These are phyloP conservation scores for Drosophila subsilvestris DNA, from an alignment of 2,888 invertebrate genomes.

Conservation along the genomic window DNA sequence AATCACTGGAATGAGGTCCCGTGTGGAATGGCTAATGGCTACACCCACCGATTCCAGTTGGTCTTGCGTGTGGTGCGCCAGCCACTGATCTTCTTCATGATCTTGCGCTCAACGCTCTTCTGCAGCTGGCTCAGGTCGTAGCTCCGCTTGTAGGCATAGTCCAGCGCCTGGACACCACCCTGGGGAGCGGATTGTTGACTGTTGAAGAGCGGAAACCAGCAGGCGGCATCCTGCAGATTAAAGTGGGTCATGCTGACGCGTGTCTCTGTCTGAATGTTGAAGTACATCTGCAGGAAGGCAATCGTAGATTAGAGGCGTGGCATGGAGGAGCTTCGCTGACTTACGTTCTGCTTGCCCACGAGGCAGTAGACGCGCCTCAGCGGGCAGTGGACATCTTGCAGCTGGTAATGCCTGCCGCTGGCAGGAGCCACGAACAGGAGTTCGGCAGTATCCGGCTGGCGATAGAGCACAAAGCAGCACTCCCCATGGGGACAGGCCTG, in stretches of 20 bases:
- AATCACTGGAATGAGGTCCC: neutral
- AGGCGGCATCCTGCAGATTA: conserved; percentile 88
- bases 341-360: conserved; percentile 91
- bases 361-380: conserved; percentile 90
- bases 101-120: conserved; percentile 87
- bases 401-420: conserved; percentile 88
- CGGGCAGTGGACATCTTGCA: conserved; percentile 91
- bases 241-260: conserved; percentile 89
- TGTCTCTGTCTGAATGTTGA: conserved; percentile 91
- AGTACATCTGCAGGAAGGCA: conserved; percentile 89
- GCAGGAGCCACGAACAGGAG: conserved; percentile 89
- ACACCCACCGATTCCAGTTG: conserved; percentile 90
- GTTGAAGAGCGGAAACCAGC: conserved; percentile 92
- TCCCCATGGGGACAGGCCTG: conserved; percentile 91
- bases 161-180: conserved; percentile 84
- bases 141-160: conserved; percentile 82
- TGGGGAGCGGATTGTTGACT: conserved; percentile 85
- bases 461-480: conserved; percentile 89
- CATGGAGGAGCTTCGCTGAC: conserved; percentile 57
- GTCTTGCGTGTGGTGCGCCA: conserved; percentile 90
- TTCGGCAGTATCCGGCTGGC: conserved; percentile 64
- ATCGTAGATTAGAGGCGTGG: neutral
- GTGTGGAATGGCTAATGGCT: neutral
- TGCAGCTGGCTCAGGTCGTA: conserved; percentile 85
- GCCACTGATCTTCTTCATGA: conserved; percentile 88